phyloP scores from a whole-genome alignment of 2,797 vertebrate species.

The Streptopelia turtur region DNA sequence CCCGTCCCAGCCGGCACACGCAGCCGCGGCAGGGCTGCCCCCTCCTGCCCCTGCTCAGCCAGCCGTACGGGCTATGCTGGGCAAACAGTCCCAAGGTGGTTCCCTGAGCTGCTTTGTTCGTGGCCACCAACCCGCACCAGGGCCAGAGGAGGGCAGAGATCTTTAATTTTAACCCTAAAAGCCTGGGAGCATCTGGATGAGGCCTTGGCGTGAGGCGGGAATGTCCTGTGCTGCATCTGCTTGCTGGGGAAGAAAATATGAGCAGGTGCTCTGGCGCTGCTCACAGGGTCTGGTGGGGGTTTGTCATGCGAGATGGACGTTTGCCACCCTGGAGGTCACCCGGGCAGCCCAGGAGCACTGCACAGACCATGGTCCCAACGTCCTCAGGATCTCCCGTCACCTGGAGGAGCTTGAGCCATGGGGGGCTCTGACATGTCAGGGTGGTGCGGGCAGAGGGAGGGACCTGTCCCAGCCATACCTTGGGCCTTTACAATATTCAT shows the following conservation, averaged over 20 bases:
- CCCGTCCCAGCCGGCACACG: not conserved
- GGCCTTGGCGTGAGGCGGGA: not conserved
- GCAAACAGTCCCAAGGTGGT: too few species aligned
- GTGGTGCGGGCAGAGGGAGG: not conserved
- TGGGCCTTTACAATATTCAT: not conserved
- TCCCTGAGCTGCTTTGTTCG: not conserved
- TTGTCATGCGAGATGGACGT: not conserved
- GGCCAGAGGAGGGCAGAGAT: not conserved
- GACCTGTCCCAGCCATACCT: not conserved
- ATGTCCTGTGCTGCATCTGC: not conserved
- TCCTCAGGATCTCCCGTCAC: not conserved
- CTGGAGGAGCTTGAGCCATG: not conserved
- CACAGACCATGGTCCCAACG: fast-evolving
- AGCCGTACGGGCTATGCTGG: not conserved
- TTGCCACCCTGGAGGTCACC: not conserved
- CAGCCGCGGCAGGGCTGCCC: not conserved
- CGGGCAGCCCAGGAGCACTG: not conserved
- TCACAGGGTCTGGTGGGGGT: fast-evolving
- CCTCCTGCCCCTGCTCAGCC: not conserved
- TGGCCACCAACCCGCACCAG: fast-evolving
- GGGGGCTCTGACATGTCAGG: not conserved
- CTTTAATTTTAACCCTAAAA: not conserved
- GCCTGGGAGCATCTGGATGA: not conserved
- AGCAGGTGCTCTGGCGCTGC: not conserved
- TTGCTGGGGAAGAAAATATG: not conserved